These are phyloP conservation scores for Xylophagus ater DNA, from an alignment of 2,888 invertebrate genomes.

Conservation along the genomic window DNA sequence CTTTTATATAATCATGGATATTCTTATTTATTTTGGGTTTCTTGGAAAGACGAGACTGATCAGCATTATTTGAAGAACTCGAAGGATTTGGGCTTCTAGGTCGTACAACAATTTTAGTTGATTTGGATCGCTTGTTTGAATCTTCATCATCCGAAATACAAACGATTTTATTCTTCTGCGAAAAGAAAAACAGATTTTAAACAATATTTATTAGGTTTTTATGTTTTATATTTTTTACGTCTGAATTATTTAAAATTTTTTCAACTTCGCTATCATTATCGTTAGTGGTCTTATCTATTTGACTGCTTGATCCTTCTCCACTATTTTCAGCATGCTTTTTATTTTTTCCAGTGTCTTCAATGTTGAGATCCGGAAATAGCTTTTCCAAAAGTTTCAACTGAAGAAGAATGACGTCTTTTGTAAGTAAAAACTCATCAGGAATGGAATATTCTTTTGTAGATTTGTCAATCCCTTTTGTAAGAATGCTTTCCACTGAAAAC, in stretches of 20 bases:
- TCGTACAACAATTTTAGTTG: neutral
- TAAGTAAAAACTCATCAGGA: slow-evolving; percentile 44
- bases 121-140: neutral
- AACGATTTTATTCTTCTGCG: neutral
- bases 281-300: neutral
- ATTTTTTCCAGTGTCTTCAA: neutral
- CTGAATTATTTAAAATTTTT: neutral
- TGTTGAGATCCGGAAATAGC: slow-evolving; percentile 24
- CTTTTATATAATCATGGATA: slow-evolving; percentile 40
- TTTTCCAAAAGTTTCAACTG: slow-evolving; percentile 48
- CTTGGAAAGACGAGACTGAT: slow-evolving; percentile 28
- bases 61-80: slow-evolving; percentile 8
- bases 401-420: slow-evolving; percentile 45
- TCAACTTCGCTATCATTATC: neutral
- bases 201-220: too few relatives aligned
- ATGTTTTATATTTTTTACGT: too few relatives aligned
- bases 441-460: slow-evolving; percentile 41
- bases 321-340: slow-evolving; percentile 1
- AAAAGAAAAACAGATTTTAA: too few relatives aligned
- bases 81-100: neutral
- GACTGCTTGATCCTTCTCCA: neutral
- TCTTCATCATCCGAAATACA: slow-evolving; percentile 1
- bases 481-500: slow-evolving; percentile 53
- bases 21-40: slow-evolving; percentile 32
- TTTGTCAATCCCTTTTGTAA: slow-evolving; percentile 40